Conservation (phyloP, 2,113 vertebrate genomes). For the Phrynocephalus versicolor region DNA sequence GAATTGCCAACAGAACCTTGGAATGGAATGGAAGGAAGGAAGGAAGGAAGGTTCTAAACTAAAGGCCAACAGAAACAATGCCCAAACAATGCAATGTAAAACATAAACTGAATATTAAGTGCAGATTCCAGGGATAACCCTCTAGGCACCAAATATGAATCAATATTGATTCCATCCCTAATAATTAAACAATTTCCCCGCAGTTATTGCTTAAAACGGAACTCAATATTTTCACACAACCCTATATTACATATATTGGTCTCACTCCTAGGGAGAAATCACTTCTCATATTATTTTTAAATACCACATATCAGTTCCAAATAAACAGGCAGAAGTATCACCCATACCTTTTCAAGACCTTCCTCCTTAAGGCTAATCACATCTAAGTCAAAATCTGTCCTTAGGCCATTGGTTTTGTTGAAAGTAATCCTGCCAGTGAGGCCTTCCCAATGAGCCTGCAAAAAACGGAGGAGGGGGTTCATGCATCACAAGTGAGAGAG, state of each 20-base stretch:
- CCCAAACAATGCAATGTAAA: not conserved
- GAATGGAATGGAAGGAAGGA: not conserved
- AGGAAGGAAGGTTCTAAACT: not conserved
- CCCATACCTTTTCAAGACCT: slow-evolving; percentile 93
- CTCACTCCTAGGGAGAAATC: not conserved
- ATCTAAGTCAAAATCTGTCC: slow-evolving; percentile 98
- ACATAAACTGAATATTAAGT: not conserved
- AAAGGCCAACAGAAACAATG: not conserved
- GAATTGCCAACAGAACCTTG: not conserved
- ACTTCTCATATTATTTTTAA: slow-evolving; percentile 9
- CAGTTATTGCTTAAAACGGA: not conserved
- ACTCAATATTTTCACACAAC: slow-evolving; percentile 7
- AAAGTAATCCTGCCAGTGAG: slow-evolving; percentile 98
- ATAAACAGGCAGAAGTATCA: slow-evolving; percentile 17
- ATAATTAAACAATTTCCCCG: not conserved
- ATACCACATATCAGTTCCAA: slow-evolving; percentile 22
- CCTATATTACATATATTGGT: slow-evolving; percentile 5
- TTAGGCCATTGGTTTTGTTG: slow-evolving; percentile 95
- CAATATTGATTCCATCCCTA: not conserved
- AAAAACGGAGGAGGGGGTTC: slow-evolving; percentile 46
- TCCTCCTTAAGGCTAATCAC: slow-evolving; percentile 98
- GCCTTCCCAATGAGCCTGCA: slow-evolving; percentile 96
- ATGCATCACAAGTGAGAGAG: slow-evolving; percentile 45
- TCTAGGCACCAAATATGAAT: not conserved
- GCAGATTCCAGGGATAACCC: not conserved